phyloP scores from a whole-genome alignment of 2,797 vertebrate species.

The Micromesistius poutassou region DNA sequence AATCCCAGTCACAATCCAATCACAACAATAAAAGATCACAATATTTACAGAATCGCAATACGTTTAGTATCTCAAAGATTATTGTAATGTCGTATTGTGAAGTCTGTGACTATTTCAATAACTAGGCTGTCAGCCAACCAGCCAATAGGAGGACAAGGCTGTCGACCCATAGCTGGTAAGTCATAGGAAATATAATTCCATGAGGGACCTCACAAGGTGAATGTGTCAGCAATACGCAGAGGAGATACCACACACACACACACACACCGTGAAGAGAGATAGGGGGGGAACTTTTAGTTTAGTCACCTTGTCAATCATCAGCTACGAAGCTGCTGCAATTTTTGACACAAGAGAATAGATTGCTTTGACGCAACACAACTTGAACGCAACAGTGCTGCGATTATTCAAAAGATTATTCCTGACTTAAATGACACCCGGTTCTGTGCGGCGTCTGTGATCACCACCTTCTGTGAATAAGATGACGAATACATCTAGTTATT shows the following conservation, averaged over 20 bases:
- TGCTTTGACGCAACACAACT: background rate
- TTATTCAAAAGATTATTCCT: background rate
- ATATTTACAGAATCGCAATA: too few species aligned
- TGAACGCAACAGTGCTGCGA: background rate
- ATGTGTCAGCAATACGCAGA: background rate
- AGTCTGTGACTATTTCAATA: background rate
- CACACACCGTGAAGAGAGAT: background rate
- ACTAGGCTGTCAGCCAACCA: background rate
- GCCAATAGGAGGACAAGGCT: background rate
- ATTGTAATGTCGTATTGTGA: too few species aligned
- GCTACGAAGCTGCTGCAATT: background rate
- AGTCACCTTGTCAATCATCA: background rate
- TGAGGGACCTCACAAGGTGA: background rate
- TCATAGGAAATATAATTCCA: background rate
- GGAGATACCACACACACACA: background rate
- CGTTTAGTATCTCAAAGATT: too few species aligned
- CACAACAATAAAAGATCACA: too few species aligned
- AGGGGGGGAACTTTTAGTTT: background rate
- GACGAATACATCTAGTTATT: background rate
- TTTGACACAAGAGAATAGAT: background rate
- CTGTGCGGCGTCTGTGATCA: background rate
- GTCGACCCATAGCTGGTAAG: background rate
- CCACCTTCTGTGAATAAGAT: constrained; percentile 1
- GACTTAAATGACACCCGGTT: background rate
- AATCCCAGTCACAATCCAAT: too few species aligned